Evolutionary conservation across 2,797 vertebrate species (phyloP).

Genomic region (Megalops cyprinoides): DNA sequence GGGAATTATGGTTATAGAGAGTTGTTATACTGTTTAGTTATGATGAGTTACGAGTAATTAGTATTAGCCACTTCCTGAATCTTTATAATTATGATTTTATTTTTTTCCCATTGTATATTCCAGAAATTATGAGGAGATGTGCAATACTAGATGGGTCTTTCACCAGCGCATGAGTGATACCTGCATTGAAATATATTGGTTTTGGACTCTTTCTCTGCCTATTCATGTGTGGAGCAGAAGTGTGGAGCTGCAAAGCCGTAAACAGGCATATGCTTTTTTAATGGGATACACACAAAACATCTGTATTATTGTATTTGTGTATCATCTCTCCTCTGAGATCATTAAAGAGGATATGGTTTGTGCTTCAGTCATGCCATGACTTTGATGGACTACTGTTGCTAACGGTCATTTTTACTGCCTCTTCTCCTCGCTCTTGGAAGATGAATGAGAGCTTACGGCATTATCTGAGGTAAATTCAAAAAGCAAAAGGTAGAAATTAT

Average conservation of each 20-base stretch:
- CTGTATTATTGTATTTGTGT: background rate
- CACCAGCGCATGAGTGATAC: background rate
- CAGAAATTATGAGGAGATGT: background rate
- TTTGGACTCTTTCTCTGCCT: background rate
- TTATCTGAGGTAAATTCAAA: background rate
- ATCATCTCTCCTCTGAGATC: background rate
- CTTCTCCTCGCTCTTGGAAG: background rate
- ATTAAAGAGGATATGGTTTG: no score
- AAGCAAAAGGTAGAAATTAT: background rate
- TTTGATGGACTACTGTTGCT: background rate
- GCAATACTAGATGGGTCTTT: background rate
- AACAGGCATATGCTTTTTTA: background rate
- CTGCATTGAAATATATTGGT: background rate
- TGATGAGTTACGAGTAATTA: background rate
- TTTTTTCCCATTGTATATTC: background rate
- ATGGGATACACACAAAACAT: background rate
- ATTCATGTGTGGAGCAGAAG: background rate
- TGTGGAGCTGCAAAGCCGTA: background rate
- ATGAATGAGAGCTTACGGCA: background rate
- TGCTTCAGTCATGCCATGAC: background rate
- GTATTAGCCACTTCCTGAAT: background rate
- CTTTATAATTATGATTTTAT: background rate
- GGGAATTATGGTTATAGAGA: slow-evolving; percentile 70
- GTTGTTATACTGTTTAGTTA: no score
- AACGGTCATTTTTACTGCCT: background rate